These are phyloP conservation scores for Arothron firmamentum DNA, from an alignment of 2,113 vertebrate genomes.

Conservation along the genomic window DNA sequence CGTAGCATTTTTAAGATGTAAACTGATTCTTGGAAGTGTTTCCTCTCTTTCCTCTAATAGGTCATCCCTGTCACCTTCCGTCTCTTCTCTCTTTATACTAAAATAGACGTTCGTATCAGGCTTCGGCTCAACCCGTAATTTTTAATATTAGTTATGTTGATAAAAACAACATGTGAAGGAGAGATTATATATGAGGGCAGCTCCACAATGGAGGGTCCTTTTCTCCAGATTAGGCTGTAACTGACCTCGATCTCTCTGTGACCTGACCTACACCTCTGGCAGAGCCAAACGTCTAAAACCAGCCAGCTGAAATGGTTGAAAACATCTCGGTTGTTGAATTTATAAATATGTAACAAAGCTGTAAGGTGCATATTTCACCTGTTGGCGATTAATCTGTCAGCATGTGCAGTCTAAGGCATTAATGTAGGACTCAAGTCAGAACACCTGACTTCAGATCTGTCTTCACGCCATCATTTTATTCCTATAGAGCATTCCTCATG, in stretches of 20 bases:
- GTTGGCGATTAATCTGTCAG: constrained; percentile 15
- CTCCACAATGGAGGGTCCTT: constrained; percentile 34
- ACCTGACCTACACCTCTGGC: constrained; percentile 20
- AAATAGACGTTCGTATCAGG: no score
- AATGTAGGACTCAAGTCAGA: constrained; percentile 10
- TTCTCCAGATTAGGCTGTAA: background rate
- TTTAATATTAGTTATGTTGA: no score
- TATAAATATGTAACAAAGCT: background rate
- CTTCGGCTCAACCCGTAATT: no score
- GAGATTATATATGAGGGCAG: constrained; percentile 5
- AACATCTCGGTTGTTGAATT: constrained; percentile 1
- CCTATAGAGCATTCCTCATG: constrained; percentile 10
- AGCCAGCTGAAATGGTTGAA: constrained; percentile 17
- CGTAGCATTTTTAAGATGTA: constrained; percentile 35
- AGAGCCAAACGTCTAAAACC: constrained; percentile 1
- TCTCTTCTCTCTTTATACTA: constrained; percentile 11
- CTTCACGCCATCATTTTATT: constrained; percentile 22
- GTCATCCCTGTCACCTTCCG: constrained; percentile 19
- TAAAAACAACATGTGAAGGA: no score
- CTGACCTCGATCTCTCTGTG: constrained; percentile 29
- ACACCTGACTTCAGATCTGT: constrained; percentile 18
- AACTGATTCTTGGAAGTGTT: constrained; percentile 7
- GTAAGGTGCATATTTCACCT: constrained; percentile 9
- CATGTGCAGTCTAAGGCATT: constrained; percentile 7
- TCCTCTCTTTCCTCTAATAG: constrained; percentile 13